These are phyloP conservation scores for Temnothorax ravouxi DNA, from an alignment of 2,888 invertebrate genomes.

Conservation along the genomic window DNA sequence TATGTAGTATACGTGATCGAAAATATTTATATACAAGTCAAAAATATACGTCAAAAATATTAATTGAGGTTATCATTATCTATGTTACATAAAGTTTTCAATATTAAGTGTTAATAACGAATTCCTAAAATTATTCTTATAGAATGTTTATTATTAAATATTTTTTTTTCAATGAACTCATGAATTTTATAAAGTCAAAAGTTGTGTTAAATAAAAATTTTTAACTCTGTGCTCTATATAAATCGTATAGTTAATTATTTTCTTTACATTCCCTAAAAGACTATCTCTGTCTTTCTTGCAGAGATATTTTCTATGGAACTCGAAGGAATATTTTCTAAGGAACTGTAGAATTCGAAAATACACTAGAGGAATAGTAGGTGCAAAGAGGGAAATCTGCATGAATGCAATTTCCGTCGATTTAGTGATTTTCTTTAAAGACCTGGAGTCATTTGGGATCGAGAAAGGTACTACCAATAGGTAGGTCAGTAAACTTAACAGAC, in stretches of 20 bases:
- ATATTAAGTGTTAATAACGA: background rate
- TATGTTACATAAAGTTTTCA: background rate
- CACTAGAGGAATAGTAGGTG: conserved; percentile 27
- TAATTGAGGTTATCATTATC: background rate
- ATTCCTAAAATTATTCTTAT: background rate
- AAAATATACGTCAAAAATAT: background rate
- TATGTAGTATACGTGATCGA: background rate
- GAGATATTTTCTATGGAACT: conserved; percentile 18
- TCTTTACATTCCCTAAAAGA: conserved; percentile 5
- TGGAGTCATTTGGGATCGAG: conserved; percentile 45
- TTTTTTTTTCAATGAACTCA: background rate
- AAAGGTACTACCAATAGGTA: conserved; percentile 31
- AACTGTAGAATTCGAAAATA: background rate
- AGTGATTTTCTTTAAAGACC: conserved; percentile 36
- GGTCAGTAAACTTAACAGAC: conserved; percentile 54
- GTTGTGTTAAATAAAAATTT: background rate
- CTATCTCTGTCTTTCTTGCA: background rate
- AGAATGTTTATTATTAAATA: background rate
- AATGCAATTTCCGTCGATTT: conserved; percentile 61
- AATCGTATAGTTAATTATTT: conserved; percentile 57
- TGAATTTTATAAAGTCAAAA: background rate
- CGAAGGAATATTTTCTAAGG: background rate
- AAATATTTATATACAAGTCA: background rate
- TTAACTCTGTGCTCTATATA: conserved; percentile 4
- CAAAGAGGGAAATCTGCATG: conserved; percentile 61